Base-by-base conservation (phyloP, 2,113 vertebrate species). In the Prunella himalayana region DNA sequence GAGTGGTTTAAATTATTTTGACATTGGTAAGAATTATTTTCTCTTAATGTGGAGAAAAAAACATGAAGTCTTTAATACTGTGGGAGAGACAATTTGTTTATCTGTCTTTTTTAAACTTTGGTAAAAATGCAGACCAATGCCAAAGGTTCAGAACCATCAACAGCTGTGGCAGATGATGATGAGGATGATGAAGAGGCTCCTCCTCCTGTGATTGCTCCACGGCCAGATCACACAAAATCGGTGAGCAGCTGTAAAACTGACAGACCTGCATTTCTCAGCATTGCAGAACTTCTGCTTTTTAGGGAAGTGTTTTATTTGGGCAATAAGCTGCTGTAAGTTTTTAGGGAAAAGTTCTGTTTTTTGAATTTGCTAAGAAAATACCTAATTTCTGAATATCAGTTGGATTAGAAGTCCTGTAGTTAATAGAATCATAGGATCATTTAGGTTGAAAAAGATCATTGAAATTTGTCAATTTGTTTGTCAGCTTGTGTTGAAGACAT, bases 151-250 rank as follows among this genome's bases (percentile, higher is more conserved):
- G 99, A 99, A 84, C 98, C 98, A 19, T 98, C 98, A 39, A 98
- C 98, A 85, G 95, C 95, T 97, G 98, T 98, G 86, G 97, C 94
- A 95, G 99, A 99, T 89, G 99, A 99, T 66, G 99, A 99, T 7
- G 99, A 99, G 5, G 98, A 98, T 24, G 99, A 99, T 69, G 99
- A 99, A 71, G 99, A 99, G 94, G 77, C 98, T 68, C 98, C 98
- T 47, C 99, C 99, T 81, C 99, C 99, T 41, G 94, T 99, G 86
- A 99, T 99, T 94, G 99, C 99, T 37, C 99, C 99, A 7, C 97
- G 99, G 50, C 99, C 99, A 22, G 99, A 99, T 87, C 98, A 99
- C 95, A 99, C 99, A n/a, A 99, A 99, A 98, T 99, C 99, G 68
- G 99, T 99, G 93, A 98, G 99, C 35, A 39, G 44, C 60, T 89